These are phyloP conservation scores for Pissodes strobi DNA, from an alignment of 1,140 invertebrate species.

Conservation along the genomic window DNA sequence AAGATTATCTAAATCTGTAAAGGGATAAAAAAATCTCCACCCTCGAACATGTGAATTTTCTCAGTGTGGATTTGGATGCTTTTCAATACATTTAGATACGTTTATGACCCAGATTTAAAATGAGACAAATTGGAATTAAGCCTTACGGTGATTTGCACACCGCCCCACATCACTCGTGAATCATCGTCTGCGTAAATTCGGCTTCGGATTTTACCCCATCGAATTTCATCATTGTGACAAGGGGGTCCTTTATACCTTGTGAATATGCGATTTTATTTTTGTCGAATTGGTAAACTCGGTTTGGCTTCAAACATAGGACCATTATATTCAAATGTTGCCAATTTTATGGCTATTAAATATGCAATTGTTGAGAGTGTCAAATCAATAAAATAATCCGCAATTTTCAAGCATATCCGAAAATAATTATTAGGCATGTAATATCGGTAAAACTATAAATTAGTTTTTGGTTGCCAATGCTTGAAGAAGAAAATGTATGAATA, in stretches of 20 bases:
- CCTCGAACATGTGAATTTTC: constrained; percentile 42
- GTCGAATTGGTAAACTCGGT: too few relatives aligned
- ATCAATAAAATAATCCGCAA: too few relatives aligned
- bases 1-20: constrained; percentile 13
- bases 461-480: too few relatives aligned
- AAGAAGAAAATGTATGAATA: too few relatives aligned
- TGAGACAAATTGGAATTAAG: constrained; percentile 52
- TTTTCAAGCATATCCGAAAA: too few relatives aligned
- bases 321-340: too few relatives aligned
- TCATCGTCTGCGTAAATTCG: constrained; percentile 23
- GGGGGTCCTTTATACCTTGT: background rate
- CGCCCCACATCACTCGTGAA: constrained; percentile 35
- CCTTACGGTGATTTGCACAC: constrained; percentile 50
- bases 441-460: too few relatives aligned
- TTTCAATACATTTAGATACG: constrained; percentile 36
- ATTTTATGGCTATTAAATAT: too few relatives aligned
- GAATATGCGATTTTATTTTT: too few relatives aligned
- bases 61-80: constrained; percentile 32
- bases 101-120: constrained; percentile 53
- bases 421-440: too few relatives aligned
- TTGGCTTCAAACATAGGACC: too few relatives aligned
- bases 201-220: constrained; percentile 13
- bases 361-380: too few relatives aligned
- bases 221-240: background rate
- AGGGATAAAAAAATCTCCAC: constrained; percentile 5